phyloP scores from a whole-genome alignment of 2,797 vertebrate species.

The Salarias fasciatus region DNA sequence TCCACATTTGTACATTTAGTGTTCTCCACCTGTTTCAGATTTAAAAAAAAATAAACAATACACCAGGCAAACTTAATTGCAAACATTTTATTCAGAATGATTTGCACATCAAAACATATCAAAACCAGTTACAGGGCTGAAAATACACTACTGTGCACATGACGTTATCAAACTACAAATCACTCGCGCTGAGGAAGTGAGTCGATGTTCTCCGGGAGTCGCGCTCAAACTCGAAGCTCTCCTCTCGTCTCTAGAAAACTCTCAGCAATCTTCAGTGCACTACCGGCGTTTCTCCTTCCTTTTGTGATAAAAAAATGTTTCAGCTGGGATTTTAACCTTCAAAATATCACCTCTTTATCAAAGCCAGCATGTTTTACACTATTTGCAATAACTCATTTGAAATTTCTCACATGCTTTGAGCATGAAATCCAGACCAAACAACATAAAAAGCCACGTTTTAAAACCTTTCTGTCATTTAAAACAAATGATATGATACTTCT shows the following conservation, averaged over 20 bases:
- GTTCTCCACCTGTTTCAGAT: too few species aligned
- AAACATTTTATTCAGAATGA: slow-evolving; percentile 77
- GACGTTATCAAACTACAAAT: slow-evolving; percentile 59
- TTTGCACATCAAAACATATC: slow-evolving; percentile 85
- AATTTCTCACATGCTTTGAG: slow-evolving; percentile 19
- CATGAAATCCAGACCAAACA: slow-evolving; percentile 35
- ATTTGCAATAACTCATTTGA: slow-evolving; percentile 31
- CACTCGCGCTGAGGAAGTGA: slow-evolving; percentile 49
- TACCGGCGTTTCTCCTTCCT: slow-evolving; percentile 44
- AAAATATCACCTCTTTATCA: slow-evolving; percentile 2
- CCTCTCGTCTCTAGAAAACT: slow-evolving; percentile 9
- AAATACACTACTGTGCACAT: slow-evolving; percentile 61
- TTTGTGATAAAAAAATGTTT: slow-evolving; percentile 32
- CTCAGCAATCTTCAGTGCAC: slow-evolving; percentile 35
- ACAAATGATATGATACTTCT: slow-evolving; percentile 29
- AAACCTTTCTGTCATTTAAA: slow-evolving; percentile 41
- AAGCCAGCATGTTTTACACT: slow-evolving; percentile 31
- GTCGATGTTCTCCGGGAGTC: slow-evolving; percentile 9
- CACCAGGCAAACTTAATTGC: slow-evolving; percentile 24
- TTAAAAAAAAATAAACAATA: slow-evolving; percentile 11
- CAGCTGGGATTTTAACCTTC: slow-evolving; percentile 39
- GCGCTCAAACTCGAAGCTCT: slow-evolving; percentile 9
- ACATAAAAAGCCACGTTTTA: slow-evolving; percentile 32
- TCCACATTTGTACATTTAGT: too few species aligned
- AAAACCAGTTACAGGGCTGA: slow-evolving; percentile 78